phyloP scores from a whole-genome alignment of 2,113 vertebrate species.

The Aptenodytes forsteri region DNA sequence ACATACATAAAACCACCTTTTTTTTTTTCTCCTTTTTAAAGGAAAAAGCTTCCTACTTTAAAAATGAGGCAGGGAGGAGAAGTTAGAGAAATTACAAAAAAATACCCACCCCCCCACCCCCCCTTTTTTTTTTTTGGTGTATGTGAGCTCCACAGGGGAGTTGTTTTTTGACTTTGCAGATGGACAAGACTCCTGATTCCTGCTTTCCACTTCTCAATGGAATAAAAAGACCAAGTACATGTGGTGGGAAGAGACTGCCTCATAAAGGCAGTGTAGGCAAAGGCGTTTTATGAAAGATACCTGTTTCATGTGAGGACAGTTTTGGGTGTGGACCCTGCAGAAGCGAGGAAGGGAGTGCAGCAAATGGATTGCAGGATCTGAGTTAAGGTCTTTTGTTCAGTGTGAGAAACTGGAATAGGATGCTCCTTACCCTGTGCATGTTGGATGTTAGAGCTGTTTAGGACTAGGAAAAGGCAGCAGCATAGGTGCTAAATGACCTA shows the following conservation, averaged over 20 bases:
- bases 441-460: neutral
- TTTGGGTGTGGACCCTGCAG: neutral
- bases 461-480: neutral
- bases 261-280: neutral
- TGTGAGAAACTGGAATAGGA: neutral
- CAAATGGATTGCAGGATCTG: neutral
- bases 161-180: neutral
- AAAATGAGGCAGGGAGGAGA: neutral
- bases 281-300: neutral
- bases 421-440: neutral
- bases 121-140: neutral
- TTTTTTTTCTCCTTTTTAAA: neutral
- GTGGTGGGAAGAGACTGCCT: neutral
- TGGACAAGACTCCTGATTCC: neutral
- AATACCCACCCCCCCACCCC: fast-evolving
- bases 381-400: neutral
- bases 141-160: neutral
- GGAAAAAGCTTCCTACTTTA: neutral
- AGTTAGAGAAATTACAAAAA: neutral
- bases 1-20: neutral
- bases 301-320: neutral
- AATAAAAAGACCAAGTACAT: neutral
- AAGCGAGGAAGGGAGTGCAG: neutral
- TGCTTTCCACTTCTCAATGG: neutral
- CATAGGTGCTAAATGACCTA: neutral